Conservation (phyloP, 2,888 invertebrate genomes). For the Phrixothrix hirtus region DNA sequence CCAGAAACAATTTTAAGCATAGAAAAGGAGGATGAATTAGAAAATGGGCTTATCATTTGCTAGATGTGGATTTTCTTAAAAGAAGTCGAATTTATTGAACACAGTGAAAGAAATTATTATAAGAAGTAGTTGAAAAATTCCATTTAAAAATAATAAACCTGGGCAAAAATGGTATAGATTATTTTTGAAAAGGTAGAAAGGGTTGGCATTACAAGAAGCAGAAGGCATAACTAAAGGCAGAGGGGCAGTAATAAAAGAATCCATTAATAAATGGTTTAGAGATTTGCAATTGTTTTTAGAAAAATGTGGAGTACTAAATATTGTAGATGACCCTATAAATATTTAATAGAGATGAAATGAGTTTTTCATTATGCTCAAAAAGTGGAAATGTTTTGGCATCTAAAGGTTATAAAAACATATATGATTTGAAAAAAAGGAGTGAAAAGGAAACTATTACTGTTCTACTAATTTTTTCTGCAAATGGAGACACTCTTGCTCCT, state of each 20-base stretch:
- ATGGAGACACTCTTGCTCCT: background rate
- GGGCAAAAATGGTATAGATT: background rate
- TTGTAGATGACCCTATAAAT: background rate
- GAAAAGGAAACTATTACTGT: background rate
- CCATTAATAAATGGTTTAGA: background rate
- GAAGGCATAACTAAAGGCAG: background rate
- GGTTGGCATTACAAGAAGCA: background rate
- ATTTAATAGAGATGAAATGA: no score
- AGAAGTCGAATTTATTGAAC: background rate
- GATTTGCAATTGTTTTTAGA: background rate
- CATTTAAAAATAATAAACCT: no score
- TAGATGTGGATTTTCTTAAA: constrained; percentile 8
- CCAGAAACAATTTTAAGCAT: no score
- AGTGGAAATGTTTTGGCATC: no score
- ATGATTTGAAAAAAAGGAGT: background rate
- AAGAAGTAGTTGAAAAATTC: background rate
- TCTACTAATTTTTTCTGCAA: background rate
- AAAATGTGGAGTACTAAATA: no score
- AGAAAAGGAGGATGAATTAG: background rate
- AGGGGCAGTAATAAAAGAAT: background rate
- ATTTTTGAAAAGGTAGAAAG: background rate
- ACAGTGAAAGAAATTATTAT: no score
- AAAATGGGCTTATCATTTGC: background rate
- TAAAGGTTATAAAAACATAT: background rate
- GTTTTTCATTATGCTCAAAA: background rate